Evolutionary conservation across 1,140 invertebrate genomes (phyloP), one percentile per base, ranked within the genome.

Genomic region (Brevipalpus yothersi): DNA sequence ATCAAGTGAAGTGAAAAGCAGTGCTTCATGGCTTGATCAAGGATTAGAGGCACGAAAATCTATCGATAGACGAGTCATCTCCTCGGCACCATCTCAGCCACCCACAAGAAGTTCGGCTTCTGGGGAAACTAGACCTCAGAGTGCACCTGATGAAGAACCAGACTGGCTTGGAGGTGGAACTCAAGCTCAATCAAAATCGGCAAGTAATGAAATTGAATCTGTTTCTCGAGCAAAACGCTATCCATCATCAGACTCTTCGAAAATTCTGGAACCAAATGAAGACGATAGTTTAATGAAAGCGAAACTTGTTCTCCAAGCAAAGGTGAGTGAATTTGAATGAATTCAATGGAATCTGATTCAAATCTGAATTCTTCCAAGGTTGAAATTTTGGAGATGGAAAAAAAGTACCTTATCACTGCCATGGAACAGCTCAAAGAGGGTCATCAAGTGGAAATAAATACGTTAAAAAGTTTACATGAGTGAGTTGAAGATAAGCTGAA

Each of bases 331-430:
- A 15, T 39, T 51, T 1, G 17, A 51, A 8, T 17, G n/a, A 17
- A 51, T 19, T 45, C 8, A 17, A 51, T 51, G n/a, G 8, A 51
- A 19, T 5, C 8, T 51, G 8, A 51, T 39, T 40, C 4, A 39
- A 39, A 55, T 13, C n/a, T 10, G 4, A 55, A n/a, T 55, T 21
- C 1, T 2, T 39, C 0, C 12, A 3, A 55, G 53, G 40, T 55
- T 9, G 31, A 23, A n/a, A 60, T 63, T 13, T n/a, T 63, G 0
- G n/a, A 61, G 40, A 23, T 63, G 56, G 62, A 63, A 51, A 63
- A 63, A 47, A 39, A 42, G 7, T 55, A 62, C 41, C 56, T 63
- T 3, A 21, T 47, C n/a, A 15, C 57, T 39, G 58, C 45, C 8
- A 19, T 63, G 1, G 45, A 60, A 41, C 59, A 63, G 49, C 41